Conservation (phyloP, 2,888 invertebrate species). For the Macrophya annulata region DNA sequence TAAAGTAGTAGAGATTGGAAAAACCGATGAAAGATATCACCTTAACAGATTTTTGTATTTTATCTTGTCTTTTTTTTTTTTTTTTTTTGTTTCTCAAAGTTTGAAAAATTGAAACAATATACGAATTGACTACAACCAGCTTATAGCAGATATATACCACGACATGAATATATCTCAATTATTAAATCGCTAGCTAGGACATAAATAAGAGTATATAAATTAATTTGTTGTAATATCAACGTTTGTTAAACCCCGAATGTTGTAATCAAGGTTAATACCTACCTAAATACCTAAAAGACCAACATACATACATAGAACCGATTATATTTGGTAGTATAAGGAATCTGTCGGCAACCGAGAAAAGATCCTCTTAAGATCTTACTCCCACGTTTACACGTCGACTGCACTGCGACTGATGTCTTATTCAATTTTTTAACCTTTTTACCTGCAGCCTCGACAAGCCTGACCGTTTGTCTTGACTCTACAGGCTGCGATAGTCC, state of each 20-base stretch:
- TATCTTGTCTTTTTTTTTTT: not conserved
- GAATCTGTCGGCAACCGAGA: conserved; percentile 43
- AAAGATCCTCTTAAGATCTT: conserved; percentile 47
- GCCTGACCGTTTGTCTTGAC: conserved; percentile 54
- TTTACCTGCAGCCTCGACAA: conserved; percentile 45
- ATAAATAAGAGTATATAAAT: not conserved
- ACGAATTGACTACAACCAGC: not conserved
- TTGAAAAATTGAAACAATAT: conserved; percentile 31
- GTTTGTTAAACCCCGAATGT: not conserved
- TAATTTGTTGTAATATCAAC: not conserved
- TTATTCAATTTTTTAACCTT: conserved; percentile 54
- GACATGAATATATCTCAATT: not conserved
- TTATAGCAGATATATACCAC: too few relatives aligned
- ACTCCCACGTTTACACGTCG: conserved; percentile 50
- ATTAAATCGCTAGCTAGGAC: not conserved
- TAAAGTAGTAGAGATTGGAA: conserved; percentile 15
- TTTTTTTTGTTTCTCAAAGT: not conserved
- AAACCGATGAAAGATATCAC: conserved; percentile 19
- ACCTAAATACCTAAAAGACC: not conserved
- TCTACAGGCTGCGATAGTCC: conserved; percentile 31
- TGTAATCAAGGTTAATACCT: not conserved
- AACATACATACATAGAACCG: not conserved
- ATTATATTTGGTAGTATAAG: conserved; percentile 21
- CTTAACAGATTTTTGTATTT: not conserved
- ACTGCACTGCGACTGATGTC: conserved; percentile 46